Evolutionary conservation across 2,888 invertebrate genomes (phyloP), one percentile per base, ranked within the genome.

Genomic region (Oscheius sp.): DNA sequence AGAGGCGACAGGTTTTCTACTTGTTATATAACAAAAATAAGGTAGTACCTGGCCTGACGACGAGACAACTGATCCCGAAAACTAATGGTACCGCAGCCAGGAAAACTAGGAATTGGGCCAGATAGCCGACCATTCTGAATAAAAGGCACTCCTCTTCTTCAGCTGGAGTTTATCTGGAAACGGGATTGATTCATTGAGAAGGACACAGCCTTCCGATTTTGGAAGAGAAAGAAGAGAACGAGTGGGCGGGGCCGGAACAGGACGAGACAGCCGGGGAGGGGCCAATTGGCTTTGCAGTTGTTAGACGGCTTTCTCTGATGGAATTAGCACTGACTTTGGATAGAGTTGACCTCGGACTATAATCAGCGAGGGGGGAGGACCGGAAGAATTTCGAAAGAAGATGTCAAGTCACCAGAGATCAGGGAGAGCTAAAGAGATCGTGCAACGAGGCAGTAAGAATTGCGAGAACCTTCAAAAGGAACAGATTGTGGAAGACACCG

Each of bases 241-340:
- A 53, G 35, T 63, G 63, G 68, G 68, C 37, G 53, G 68, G 55
- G 68, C 68, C 35, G 53, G 63, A 35, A 51, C 50, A 9, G 53
- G 2, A 13, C 11, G 55, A 32, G 55, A 55, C 55, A 21, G 21
- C 42, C 42, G 13, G 63, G 63, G 63, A 47, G 63, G 58, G 63
- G 42, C 66, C 66, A 70, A 70, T 70, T 70, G 70, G 70, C 70
- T 70, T 70, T 70, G 70, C 70, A 59, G 70, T 70, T 58, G 70
- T 70, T 70, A 70, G 70, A 70, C 70, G 70, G 70, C 57, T 72
- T 60, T 60, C 72, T 47, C 62, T 72, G 68, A 68, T 68, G 55
- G 68, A 68, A 68, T 68, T 68, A 68, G 68, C 68, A 68, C 68
- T 68, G 68, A 55, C 55, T 68, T 35, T 7, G 35, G 55, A 68